These are phyloP conservation scores for Tenebrosternarchus preto DNA, from an alignment of 2,113 vertebrate genomes.

Conservation along the genomic window DNA sequence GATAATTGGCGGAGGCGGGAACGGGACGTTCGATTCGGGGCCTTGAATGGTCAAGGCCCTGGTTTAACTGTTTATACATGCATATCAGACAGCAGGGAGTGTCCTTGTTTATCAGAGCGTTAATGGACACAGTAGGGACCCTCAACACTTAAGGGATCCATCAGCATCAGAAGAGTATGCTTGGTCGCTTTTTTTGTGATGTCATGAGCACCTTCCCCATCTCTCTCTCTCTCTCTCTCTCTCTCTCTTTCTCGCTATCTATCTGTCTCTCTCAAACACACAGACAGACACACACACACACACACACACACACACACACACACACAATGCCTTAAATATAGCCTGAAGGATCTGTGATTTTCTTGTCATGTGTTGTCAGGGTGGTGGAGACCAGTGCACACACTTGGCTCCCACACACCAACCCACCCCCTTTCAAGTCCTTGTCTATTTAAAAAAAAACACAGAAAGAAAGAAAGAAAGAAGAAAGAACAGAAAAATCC, in stretches of 20 bases:
- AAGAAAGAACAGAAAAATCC: background rate
- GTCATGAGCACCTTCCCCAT: background rate
- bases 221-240: constrained; percentile 6
- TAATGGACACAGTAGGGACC: constrained; percentile 23
- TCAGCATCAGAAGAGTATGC: constrained; percentile 1
- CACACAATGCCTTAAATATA: background rate
- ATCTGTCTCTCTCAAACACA: background rate
- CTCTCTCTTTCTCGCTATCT: constrained; percentile 10
- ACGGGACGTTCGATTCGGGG: constrained; percentile 19
- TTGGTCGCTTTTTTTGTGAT: background rate
- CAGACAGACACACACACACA: constrained; percentile 1
- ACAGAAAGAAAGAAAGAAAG: too few relatives aligned
- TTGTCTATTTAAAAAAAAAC: background rate
- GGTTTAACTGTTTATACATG: constrained; percentile 6
- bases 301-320: constrained; percentile 19
- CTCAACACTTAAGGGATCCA: constrained; percentile 4
- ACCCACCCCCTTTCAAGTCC: background rate
- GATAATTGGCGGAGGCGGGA: constrained; percentile 5
- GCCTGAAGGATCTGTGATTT: constrained; percentile 28
- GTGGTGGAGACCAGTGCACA: constrained; percentile 1
- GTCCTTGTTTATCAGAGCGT: constrained; percentile 4
- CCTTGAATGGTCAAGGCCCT: background rate
- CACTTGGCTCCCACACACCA: constrained; percentile 8
- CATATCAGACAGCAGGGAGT: background rate
- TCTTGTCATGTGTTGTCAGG: constrained; percentile 23